Evolutionary conservation across 2,797 vertebrate genomes (phyloP).

Genomic region (Eospalax fontanierii): DNA sequence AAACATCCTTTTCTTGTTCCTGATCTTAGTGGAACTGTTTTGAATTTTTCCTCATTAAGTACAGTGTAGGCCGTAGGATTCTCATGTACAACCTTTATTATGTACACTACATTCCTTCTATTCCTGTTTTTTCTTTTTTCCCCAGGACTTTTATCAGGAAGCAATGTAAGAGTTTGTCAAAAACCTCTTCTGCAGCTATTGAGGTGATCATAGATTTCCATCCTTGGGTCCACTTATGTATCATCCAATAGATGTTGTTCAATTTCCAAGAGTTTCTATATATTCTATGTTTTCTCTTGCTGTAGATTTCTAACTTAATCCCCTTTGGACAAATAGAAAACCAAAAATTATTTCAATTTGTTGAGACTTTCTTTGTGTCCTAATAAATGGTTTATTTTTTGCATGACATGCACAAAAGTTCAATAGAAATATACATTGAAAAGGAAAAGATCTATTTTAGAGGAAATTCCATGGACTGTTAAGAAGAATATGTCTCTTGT

Average conservation of each 20-base stretch:
- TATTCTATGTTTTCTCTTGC: not conserved
- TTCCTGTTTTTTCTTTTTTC: not conserved
- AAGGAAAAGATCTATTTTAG: not conserved
- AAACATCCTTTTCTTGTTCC: not conserved
- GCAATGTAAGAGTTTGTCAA: not conserved
- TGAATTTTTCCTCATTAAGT: not conserved
- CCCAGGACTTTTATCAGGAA: not conserved
- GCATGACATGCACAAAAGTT: too few species aligned
- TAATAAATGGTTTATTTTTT: not conserved
- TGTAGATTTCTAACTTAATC: not conserved
- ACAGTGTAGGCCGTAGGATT: not conserved
- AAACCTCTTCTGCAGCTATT: not conserved
- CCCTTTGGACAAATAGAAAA: not conserved
- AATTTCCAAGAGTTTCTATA: not conserved
- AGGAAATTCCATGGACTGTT: not conserved
- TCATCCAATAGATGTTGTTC: not conserved
- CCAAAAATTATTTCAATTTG: not conserved
- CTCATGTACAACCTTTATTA: not conserved
- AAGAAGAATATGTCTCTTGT: not conserved
- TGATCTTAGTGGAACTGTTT: not conserved
- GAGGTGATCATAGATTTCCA: not conserved
- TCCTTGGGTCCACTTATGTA: not conserved
- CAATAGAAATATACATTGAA: too few species aligned
- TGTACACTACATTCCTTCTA: not conserved
- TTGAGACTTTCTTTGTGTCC: not conserved